Evolutionary conservation across 2,113 vertebrate species (phyloP).

Genomic region (Labeo catla): DNA sequence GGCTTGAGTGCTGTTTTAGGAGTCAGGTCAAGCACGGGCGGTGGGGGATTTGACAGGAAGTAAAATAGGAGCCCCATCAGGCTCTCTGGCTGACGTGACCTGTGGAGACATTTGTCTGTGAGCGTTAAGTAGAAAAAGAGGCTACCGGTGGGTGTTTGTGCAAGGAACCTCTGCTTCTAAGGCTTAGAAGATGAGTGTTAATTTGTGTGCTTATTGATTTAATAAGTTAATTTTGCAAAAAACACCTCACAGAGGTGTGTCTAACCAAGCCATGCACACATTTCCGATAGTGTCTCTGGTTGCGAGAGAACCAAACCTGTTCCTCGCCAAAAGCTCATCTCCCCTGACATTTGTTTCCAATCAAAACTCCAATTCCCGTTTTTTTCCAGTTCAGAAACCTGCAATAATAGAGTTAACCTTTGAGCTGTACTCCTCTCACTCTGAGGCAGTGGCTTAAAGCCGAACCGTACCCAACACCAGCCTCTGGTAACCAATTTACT

Average conservation of each 20-base stretch:
- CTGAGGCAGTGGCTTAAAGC: conserved; percentile 30
- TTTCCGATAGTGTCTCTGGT: conserved; percentile 31
- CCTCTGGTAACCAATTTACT: conserved; percentile 55
- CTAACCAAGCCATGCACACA: conserved; percentile 15
- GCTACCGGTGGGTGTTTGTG: conserved; percentile 20
- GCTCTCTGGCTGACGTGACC: conserved; percentile 65
- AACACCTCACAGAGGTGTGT: conserved; percentile 20
- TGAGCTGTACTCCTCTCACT: conserved; percentile 41
- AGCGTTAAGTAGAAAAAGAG: conserved; percentile 24
- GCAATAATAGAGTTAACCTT: conserved; percentile 77
- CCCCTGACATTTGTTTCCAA: conserved; percentile 80
- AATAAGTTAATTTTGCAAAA: not conserved
- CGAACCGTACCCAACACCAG: conserved; percentile 44
- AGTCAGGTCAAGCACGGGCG: conserved; percentile 66
- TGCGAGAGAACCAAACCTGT: conserved; percentile 48
- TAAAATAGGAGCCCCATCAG: conserved; percentile 69
- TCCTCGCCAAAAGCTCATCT: conserved; percentile 63
- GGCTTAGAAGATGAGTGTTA: conserved; percentile 13
- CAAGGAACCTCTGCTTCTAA: not conserved
- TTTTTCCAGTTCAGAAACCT: conserved; percentile 72
- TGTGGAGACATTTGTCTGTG: conserved; percentile 62
- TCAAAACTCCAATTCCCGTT: conserved; percentile 69
- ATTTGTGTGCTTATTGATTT: not conserved
- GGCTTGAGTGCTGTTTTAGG: conserved; percentile 58
- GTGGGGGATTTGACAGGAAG: conserved; percentile 64